Conservation (phyloP, 2,888 invertebrate genomes). For the Hirudinaria manillensis region DNA sequence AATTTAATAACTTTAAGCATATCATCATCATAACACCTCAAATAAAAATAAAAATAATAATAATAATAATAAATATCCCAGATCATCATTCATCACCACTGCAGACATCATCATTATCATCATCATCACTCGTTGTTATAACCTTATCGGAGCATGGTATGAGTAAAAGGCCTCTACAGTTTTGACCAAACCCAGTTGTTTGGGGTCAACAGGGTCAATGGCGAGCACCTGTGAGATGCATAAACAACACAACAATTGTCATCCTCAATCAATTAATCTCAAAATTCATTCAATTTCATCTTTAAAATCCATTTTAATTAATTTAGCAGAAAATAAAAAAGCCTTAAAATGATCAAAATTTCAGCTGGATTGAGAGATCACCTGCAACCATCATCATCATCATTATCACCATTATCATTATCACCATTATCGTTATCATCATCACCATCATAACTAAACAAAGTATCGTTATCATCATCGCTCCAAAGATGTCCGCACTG, state of each 20-base stretch:
- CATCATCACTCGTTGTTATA: neutral
- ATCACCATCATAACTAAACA: neutral
- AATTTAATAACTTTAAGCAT: too few species aligned
- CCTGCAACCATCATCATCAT: too few species aligned
- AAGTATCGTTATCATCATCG: neutral
- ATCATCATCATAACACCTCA: too few species aligned
- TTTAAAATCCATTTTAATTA: neutral
- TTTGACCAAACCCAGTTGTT: constrained; percentile 69
- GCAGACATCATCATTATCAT: too few species aligned
- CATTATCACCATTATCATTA: neutral
- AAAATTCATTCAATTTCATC: too few species aligned
- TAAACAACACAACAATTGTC: neutral
- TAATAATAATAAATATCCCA: too few species aligned
- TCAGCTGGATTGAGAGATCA: too few species aligned
- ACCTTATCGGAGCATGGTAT: constrained; percentile 74
- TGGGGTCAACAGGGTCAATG: constrained; percentile 71
- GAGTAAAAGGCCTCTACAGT: constrained; percentile 82
- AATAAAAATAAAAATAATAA: too few species aligned
- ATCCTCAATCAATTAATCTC: too few species aligned
- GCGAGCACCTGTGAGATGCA: constrained; percentile 63
- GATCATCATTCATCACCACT: too few species aligned
- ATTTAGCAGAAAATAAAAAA: too few species aligned
- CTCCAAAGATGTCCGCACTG: neutral
- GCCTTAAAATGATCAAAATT: too few species aligned
- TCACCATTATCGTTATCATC: neutral